Evolutionary conservation across 2,113 vertebrate genomes (phyloP).

Genomic region (Hippocampus zosterae): DNA sequence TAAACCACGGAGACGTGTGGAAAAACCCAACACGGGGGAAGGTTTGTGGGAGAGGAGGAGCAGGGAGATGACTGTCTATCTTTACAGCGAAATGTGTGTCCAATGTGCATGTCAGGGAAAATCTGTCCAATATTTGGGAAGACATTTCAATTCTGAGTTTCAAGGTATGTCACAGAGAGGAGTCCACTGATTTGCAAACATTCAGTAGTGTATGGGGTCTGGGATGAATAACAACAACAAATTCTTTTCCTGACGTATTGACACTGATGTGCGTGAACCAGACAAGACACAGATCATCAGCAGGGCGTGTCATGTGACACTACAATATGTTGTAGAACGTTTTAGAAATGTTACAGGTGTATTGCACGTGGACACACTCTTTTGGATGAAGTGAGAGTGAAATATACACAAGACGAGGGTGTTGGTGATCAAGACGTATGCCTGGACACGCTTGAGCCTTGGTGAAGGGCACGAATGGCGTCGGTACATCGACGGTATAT

Average conservation of each 20-base stretch:
- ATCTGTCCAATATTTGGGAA: not conserved
- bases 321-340: not conserved
- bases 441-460: constrained; percentile 20
- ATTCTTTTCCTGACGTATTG: not conserved
- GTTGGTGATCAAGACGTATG: constrained; percentile 85
- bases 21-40: not conserved
- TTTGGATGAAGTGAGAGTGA: constrained; percentile 55
- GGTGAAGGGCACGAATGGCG: not conserved
- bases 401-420: constrained; percentile 56
- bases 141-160: constrained; percentile 5
- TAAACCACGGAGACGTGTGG: not conserved
- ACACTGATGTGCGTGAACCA: constrained; percentile 27
- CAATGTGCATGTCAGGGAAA: not conserved
- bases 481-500: constrained; percentile 22
- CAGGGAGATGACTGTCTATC: not conserved
- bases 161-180: not conserved
- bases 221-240: not conserved
- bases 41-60: not conserved
- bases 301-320: constrained; percentile 27
- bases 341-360: not conserved
- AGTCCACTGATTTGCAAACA: not conserved
- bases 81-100: not conserved
- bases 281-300: constrained; percentile 35
- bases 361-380: constrained; percentile 7
- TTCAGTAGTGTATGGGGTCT: not conserved